Base-by-base conservation (phyloP, 2,888 invertebrate genomes). In the Empis stercorea region DNA sequence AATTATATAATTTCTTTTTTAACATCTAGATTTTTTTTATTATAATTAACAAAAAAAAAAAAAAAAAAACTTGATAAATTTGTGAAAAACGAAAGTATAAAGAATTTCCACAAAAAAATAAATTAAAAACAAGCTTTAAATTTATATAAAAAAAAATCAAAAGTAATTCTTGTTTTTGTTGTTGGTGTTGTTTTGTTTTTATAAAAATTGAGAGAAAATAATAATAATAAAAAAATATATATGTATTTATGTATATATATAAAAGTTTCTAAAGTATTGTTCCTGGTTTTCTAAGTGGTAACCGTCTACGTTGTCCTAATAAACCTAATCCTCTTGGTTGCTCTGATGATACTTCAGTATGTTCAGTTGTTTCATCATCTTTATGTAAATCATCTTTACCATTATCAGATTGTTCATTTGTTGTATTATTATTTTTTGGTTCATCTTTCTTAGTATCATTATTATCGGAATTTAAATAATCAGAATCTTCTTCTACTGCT, bases 261-360 rank as follows among this genome's bases (percentile, higher is more conserved):
- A n/a, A 43, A 23, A 14, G 44, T 39, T 48, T 54, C 60, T 64
- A 66, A 49, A 70, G 58, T 46, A 72, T 65, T 49, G 74, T 74
- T 54, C 75, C 77, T 3, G 76, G 78, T 54, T 75, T 74, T 61
- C 78, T 68, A 36, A 72, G 62, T 27, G 78, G 76, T 58, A 84
- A 72, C 62, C 84, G 78, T 60, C 79, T 74, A 55, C 86, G 72
- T 42, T 82, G 78, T 3, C 83, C 82, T 43, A 86, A 70, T 30
- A 86, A 72, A 36, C 84, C 81, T 34, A 83, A 68, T 0, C 82
- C 82, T 50, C 77, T 73, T 30, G 82, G 76, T 47, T 74, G 73
- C 42, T 76, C 73, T 50, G 78, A 74, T 27, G 73, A 61, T 45
- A 67, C 68, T 46, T 78, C 78, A 1, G 64, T 60, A 15, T 60